phyloP scores from a whole-genome alignment of 2,888 invertebrate genomes.

The Lasioglossum figueresi region DNA sequence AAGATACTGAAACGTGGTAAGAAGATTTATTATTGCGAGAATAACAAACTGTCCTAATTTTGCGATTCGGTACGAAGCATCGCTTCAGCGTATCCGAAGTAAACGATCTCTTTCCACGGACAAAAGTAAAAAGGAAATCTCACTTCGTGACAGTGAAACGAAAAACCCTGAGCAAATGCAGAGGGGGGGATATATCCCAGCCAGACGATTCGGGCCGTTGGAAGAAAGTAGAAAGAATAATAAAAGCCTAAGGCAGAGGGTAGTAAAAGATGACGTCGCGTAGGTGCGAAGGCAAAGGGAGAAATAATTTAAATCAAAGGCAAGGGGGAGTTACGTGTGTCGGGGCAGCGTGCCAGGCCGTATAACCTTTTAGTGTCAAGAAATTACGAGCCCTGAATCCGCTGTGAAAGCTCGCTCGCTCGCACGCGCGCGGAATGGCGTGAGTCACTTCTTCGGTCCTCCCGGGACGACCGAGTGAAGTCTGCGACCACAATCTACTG shows the following conservation, averaged over 20 bases:
- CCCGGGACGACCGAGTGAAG: neutral
- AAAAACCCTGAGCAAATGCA: constrained; percentile 16
- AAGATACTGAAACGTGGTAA: no score
- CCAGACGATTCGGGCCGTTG: constrained; percentile 6
- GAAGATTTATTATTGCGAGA: neutral
- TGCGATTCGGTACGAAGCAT: neutral
- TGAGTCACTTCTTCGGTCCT: constrained; percentile 9
- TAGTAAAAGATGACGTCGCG: constrained; percentile 28
- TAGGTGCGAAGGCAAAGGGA: constrained; percentile 35
- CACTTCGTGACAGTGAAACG: neutral
- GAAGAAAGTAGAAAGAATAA: constrained; percentile 45
- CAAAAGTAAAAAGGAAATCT: neutral
- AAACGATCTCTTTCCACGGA: neutral
- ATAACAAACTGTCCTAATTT: neutral
- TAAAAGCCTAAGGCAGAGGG: constrained; percentile 36
- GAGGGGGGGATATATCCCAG: neutral
- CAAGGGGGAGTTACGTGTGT: constrained; percentile 29
- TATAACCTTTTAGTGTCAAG: constrained; percentile 50
- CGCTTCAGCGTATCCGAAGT: neutral
- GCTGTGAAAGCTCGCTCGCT: constrained; percentile 8
- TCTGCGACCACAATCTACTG: constrained; percentile 7
- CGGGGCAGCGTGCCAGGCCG: constrained; percentile 12
- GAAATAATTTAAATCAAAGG: constrained; percentile 56
- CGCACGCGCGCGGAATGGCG: constrained; percentile 6
- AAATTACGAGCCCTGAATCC: constrained; percentile 42